Percentiles rank a stretch among this genome's conserved stretches.
phyloP scores from a whole-genome alignment of 2,888 invertebrate genomes.

The Pilophorus perplexus region DNA sequence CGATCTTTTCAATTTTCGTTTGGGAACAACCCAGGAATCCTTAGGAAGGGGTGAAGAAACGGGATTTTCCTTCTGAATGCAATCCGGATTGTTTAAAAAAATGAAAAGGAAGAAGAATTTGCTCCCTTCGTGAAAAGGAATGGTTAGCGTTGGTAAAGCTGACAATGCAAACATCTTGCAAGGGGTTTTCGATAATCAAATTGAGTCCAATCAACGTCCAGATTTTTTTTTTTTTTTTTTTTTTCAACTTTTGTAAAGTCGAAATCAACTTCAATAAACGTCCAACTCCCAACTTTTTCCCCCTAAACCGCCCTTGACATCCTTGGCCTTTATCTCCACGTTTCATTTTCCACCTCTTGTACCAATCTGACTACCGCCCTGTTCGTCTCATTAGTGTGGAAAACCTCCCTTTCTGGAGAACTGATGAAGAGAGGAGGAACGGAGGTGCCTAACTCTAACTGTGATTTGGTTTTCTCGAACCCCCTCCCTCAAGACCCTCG shows the following conservation, averaged over 20 bases:
- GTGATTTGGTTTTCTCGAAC: slow-evolving; percentile 15
- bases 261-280: slow-evolving; percentile 36
- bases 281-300: neutral
- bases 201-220: slow-evolving; percentile 45
- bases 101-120: neutral
- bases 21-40: neutral
- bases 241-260: slow-evolving; percentile 4
- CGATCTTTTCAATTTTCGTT: slow-evolving; percentile 8
- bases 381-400: slow-evolving; percentile 28
- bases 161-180: slow-evolving; percentile 46
- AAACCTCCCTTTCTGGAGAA: neutral
- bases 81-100: neutral
- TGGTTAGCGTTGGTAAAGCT: slow-evolving; percentile 9
- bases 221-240: neutral
- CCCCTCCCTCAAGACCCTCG: too few species aligned
- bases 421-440: slow-evolving; percentile 15
- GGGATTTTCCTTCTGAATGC: too few species aligned
- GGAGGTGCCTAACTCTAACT: neutral
- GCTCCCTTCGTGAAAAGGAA: neutral
- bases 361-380: neutral
- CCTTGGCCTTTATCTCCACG: neutral
- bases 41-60: neutral
- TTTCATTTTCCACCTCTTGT: neutral
- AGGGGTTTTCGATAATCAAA: slow-evolving; percentile 44
- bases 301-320: neutral